Base-by-base conservation (phyloP, 2,888 invertebrate genomes). In the Acrobeloides nanus region DNA sequence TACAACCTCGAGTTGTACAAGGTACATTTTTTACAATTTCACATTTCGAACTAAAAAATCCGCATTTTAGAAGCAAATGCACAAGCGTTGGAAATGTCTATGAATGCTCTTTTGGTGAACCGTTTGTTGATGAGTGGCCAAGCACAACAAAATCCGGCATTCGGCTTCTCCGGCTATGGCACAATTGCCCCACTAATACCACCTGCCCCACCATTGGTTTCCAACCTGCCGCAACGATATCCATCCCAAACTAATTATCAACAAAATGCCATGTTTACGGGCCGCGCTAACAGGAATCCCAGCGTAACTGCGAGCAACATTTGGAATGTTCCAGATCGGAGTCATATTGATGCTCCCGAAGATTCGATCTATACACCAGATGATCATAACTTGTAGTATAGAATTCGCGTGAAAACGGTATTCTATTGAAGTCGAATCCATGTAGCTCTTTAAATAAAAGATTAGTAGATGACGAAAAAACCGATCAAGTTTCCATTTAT, bases 71-170 rank as follows among this genome's bases (percentile, higher is more conserved):
- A 57, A 25, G 41, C 23, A 26, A 51, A 61, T 29, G 23, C 38
- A 17, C 44, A 45, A 18, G 61, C 61, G 8, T 25, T 57, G 44
- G 57, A 57, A 42, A 57, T 57, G 57, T 57, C 57, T 20, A 35
- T 57, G 38, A 53, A 62, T 27, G 57, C 57, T n/a, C 32, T 57
- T 7, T 38, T 42, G 18, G 27, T 57, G 18, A 61, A 49, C 38
- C 40, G 26, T 21, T 29, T 62, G 32, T 42, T 57, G 15, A 32
- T 42, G 12, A n/a, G n/a, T n/a, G n/a, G n/a, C n/a, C n/a, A n/a
- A n/a, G n/a, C 2, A 35, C 21, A 24, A 35, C 35, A 35, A 35
- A 15, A 10, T n/a, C 3, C 10, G 10, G 21, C 27, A 31, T 20
- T 46, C 47, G n/a, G 18, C 47, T 8, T 33, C 23, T 17, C 10